Evolutionary conservation across 1,140 invertebrate genomes (phyloP).

Genomic region (Danaus plexippus): DNA sequence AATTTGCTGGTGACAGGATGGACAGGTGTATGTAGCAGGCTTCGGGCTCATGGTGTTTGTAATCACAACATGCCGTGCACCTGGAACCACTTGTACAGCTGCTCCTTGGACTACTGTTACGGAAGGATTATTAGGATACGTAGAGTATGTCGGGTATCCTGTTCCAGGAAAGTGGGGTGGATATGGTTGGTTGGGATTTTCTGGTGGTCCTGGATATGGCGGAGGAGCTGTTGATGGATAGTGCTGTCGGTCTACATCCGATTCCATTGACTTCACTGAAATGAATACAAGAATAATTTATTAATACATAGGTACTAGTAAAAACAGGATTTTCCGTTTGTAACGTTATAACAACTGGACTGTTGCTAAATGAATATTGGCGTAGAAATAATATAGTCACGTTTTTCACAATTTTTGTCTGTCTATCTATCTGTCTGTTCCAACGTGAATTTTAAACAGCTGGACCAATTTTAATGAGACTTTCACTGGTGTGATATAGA

Average conservation of each 20-base stretch:
- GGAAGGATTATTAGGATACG: constrained; percentile 11
- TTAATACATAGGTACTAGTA: too few species aligned
- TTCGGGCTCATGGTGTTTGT: constrained; percentile 54
- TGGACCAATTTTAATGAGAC: too few species aligned
- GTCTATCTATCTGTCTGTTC: too few species aligned
- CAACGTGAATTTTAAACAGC: too few species aligned
- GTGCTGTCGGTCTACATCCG: not conserved
- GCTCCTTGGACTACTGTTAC: constrained; percentile 20
- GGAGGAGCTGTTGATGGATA: constrained; percentile 21
- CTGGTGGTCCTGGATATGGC: constrained; percentile 21
- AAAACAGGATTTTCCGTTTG: too few species aligned
- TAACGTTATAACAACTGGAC: too few species aligned
- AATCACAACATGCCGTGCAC: constrained; percentile 17
- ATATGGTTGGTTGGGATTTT: not conserved
- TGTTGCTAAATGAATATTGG: too few species aligned
- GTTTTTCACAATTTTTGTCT: too few species aligned
- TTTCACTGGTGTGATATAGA: too few species aligned
- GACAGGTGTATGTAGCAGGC: constrained; percentile 61
- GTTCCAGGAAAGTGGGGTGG: not conserved
- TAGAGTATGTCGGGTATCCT: constrained; percentile 7
- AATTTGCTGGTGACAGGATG: constrained; percentile 69
- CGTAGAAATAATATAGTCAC: too few species aligned
- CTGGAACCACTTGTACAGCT: constrained; percentile 8
- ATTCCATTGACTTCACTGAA: constrained; percentile 20
- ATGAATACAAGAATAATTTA: constrained; percentile 1